phyloP scores from a whole-genome alignment of 2,113 vertebrate genomes.

The Micronisus gabar region DNA sequence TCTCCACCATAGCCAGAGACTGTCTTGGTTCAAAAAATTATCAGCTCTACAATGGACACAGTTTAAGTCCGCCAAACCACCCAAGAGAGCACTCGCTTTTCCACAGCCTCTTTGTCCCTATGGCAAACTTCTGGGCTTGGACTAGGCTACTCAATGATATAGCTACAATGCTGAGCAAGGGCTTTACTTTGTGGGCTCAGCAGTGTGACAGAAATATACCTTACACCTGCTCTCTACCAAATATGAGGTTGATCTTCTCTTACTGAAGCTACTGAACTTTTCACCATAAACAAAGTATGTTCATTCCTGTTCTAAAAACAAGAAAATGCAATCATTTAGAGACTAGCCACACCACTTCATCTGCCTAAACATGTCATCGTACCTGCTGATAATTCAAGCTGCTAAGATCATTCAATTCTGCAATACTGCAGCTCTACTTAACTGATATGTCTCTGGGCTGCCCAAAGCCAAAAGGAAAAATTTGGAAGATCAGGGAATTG shows the following conservation, averaged over 20 bases:
- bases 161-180: not conserved
- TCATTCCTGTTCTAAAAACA: not conserved
- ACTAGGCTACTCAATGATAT: not conserved
- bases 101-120: not conserved
- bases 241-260: not conserved
- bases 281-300: not conserved
- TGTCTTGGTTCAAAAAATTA: not conserved
- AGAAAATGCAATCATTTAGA: not conserved
- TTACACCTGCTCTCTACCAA: not conserved
- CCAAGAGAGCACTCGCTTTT: not conserved
- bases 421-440: not conserved
- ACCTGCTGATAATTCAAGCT: not conserved
- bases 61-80: not conserved
- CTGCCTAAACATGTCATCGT: fast-evolving
- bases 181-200: not conserved
- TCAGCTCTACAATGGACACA: not conserved
- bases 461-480: not conserved
- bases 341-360: not conserved
- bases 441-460: not conserved
- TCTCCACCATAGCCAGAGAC: not conserved
- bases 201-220: not conserved
- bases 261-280: not conserved
- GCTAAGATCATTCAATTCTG: not conserved
- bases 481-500: not conserved
- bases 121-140: not conserved